Base-by-base conservation (phyloP, 2,113 vertebrate species). In the Dasyornis broadbenti region DNA sequence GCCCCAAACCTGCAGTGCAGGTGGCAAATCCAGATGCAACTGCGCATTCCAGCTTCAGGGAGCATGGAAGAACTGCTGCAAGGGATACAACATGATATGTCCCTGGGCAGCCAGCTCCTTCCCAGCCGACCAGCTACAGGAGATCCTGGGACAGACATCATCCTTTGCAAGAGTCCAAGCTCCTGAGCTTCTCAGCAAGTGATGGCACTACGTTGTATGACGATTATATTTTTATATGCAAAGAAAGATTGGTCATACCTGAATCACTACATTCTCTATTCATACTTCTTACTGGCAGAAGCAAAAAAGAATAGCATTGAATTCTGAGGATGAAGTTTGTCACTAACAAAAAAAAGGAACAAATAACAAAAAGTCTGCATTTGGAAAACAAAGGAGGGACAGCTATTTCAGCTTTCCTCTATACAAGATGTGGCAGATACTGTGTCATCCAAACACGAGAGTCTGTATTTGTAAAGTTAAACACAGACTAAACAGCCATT, bases 11-110 rank as follows among this genome's bases (percentile, higher is more conserved):
- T 49, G n/a, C 26, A 47, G 7, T 7, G 13, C 21, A 56, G 14
- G 14, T 35, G 56, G 52, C 28, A 70, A 70, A 88, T 11, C 33
- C 0, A 61, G 35, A 64, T 33, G 13, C 26, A 61, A 13, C 7
- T 21, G 22, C 9, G 4, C 20, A 24, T 30, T 86, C 21, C 33
- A 39, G 15, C 2, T 2, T 30, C 2, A 10, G 59, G 61, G 71
- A 75, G 39, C 56, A 66, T 4, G 18, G 82, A 73, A 69, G 37
- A 65, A 35, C 26, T 9, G 26, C n/a, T 71, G 39, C 0, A 3
- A 64, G 16, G 28, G 27, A 64, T 16, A 22, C 1, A 66, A 27
- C 22, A 15, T 1, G 4, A 15, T 5, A 8, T 2, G 3, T 28
- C n/a, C 40, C 53, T 6, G 7, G 20, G 23, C 86, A 88, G 13